Percentiles rank a stretch among this genome's conserved stretches.
phyloP scores from a whole-genome alignment of 2,113 vertebrate species.

The Passer domesticus region DNA sequence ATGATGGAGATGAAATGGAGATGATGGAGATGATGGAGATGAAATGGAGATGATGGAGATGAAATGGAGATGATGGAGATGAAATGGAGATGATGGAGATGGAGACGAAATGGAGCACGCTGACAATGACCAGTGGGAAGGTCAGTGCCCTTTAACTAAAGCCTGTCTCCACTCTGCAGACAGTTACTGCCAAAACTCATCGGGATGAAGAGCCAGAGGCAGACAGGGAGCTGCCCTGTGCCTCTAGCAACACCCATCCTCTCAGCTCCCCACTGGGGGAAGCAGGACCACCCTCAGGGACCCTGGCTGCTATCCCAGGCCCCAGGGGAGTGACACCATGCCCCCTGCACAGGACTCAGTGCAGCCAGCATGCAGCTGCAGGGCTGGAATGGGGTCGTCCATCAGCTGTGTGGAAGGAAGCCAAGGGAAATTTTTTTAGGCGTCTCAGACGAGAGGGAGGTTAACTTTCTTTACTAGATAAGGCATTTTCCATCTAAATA shows the following conservation, averaged over 20 bases:
- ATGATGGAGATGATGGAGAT: neutral
- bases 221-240: neutral
- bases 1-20: too few relatives aligned
- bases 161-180: neutral
- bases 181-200: accelerated
- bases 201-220: accelerated
- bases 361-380: accelerated
- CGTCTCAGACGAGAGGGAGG: neutral
- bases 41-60: too few relatives aligned
- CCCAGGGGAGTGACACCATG: neutral
- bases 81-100: neutral
- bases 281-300: neutral
- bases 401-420: neutral
- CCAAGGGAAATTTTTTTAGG: slow-evolving; percentile 1
- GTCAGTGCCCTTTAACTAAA: neutral
- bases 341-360: accelerated
- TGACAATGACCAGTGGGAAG: neutral
- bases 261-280: accelerated
- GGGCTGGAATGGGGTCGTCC: neutral
- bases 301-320: neutral
- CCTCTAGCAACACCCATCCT: neutral
- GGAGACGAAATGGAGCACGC: neutral
- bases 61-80: neutral
- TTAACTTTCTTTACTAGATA: slow-evolving; percentile 37
- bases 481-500: slow-evolving; percentile 18